phyloP scores from a whole-genome alignment of 2,113 vertebrate genomes.

The Anseranas semipalmata region DNA sequence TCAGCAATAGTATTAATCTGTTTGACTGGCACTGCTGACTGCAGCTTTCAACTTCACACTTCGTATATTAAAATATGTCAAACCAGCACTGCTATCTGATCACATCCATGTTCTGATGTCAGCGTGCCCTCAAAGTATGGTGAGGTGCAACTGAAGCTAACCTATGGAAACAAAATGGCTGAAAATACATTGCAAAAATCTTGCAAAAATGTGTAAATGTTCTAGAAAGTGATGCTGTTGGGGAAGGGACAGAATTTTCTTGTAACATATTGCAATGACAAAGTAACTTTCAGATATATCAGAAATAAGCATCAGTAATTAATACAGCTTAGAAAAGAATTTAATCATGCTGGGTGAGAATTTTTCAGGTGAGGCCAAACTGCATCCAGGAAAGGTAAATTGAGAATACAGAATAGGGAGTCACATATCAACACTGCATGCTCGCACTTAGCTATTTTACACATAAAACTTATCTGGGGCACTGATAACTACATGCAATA shows the following conservation, averaged over 20 bases:
- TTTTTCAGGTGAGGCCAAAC: not conserved
- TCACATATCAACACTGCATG: not conserved
- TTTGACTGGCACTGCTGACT: not conserved
- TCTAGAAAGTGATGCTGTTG: conserved; percentile 13
- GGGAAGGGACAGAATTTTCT: conserved; percentile 19
- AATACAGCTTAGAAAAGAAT: not conserved
- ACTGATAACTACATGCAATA: not conserved
- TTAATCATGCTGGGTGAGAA: not conserved
- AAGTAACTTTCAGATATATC: not conserved
- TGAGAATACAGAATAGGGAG: not conserved
- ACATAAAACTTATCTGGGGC: not conserved
- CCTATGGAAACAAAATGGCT: conserved; percentile 52
- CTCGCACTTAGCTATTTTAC: not conserved
- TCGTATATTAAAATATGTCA: not conserved
- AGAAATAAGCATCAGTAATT: not conserved
- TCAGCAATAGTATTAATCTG: not conserved
- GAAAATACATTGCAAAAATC: conserved; percentile 41
- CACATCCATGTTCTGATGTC: not conserved
- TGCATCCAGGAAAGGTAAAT: not conserved
- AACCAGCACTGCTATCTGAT: not conserved
- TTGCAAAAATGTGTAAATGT: not conserved
- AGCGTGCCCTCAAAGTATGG: not conserved
- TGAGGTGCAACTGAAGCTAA: conserved; percentile 19
- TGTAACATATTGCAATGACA: not conserved
- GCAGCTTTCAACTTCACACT: not conserved